Conservation (phyloP, 2,888 invertebrate species). For the Ectemnius lituratus region DNA sequence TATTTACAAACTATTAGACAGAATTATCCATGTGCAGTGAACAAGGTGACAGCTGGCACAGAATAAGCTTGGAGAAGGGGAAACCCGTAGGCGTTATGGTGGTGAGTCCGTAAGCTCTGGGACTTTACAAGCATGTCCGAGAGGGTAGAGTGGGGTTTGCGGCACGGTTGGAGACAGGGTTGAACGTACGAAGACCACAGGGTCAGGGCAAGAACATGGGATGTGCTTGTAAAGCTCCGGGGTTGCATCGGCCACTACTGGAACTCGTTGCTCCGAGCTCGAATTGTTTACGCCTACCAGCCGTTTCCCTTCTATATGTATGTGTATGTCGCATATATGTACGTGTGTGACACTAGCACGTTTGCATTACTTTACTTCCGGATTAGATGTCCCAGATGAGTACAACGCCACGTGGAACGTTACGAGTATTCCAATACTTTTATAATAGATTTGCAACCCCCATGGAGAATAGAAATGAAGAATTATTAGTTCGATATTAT, state of each 20-base stretch:
- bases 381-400: neutral
- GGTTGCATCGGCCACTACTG: conserved; percentile 6
- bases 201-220: conserved; percentile 12
- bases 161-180: neutral
- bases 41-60: no score
- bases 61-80: no score
- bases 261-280: conserved; percentile 28
- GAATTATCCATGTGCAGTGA: no score
- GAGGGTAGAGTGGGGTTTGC: neutral
- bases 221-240: conserved; percentile 28
- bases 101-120: neutral
- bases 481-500: no score
- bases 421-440: no score
- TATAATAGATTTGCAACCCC: no score
- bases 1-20: no score
- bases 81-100: neutral
- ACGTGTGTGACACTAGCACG: neutral
- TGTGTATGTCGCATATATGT: neutral
- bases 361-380: neutral
- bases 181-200: neutral
- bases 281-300: conserved; percentile 28
- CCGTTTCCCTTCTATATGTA: neutral
- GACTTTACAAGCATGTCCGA: conserved; percentile 22
- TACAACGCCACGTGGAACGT: neutral
- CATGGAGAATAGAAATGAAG: no score